Base-by-base conservation (phyloP, 1,140 invertebrate species). In the Aphaenogaster ashmeadi region DNA sequence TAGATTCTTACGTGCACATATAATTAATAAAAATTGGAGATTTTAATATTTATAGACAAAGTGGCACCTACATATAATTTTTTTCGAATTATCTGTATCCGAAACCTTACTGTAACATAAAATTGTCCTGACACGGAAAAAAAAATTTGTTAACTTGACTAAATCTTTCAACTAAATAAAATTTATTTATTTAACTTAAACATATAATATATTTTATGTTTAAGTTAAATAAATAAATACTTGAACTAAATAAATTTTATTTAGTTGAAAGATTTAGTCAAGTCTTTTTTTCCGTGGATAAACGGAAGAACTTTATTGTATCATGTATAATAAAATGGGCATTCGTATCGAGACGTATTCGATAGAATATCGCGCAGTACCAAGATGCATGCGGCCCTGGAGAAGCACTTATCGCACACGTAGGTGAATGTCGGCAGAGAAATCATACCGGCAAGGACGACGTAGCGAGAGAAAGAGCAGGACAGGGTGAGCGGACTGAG, bases 371-470 rank as follows among this genome's bases (percentile, higher is more conserved):
- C 36, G 38, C 27, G 11, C 5, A 54, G 18, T 47, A 44, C 7
- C 5, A n/a, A 21, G 54, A 58, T 64, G 62, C 47, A 33, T 77
- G 81, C 89, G 87, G 81, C 89, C 87, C 84, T 87, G 87, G 11
- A 58, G 44, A 54, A 66, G 90, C 89, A 91, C 89, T 92, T 91
- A 91, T 78, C 88, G 90, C 86, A 88, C 62, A 87, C 84, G 85
- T 87, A 93, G 90, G 92, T 92, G 92, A 93, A 93, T 93, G 92
- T 87, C 92, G 90, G 90, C 91, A 92, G 92, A 93, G 93, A 94
- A 93, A 94, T 93, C 93, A 94, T 93, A 93, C 92, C 89, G 78
- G 90, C 93, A 94, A 94, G 93, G 93, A 94, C 94, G 93, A 90
- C 64, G 33, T 64, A 79, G 87, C 41, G 87, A 58, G 87, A 75